phyloP scores from a whole-genome alignment of 2,113 vertebrate species.

The Amazona guildingii region DNA sequence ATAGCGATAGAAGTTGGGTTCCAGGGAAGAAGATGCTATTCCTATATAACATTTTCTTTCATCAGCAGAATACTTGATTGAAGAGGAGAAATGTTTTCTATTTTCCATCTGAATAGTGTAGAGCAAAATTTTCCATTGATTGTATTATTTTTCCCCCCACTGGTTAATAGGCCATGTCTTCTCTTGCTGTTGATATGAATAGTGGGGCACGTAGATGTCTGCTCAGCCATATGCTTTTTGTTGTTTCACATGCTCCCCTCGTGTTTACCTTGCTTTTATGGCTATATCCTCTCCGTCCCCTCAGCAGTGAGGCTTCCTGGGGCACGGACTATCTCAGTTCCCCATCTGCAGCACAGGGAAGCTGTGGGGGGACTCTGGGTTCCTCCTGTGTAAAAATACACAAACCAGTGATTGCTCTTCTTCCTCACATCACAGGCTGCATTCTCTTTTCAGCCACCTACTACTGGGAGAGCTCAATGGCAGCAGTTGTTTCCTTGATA shows the following conservation, averaged over 20 bases:
- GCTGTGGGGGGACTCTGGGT: neutral
- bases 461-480: neutral
- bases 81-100: neutral
- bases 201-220: neutral
- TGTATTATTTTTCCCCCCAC: neutral
- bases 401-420: neutral
- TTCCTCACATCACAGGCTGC: conserved; percentile 14
- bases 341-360: conserved; percentile 17
- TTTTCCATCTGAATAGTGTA: neutral
- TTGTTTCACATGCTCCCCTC: conserved; percentile 9
- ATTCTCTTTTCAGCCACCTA: conserved; percentile 13
- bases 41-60: neutral
- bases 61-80: neutral
- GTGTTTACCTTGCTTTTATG: conserved; percentile 56
- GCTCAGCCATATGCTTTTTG: neutral
- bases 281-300: neutral
- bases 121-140: neutral
- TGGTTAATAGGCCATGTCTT: neutral
- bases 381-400: conserved; percentile 54
- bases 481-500: conserved; percentile 52
- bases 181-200: neutral
- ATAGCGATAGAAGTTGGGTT: neutral
- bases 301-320: conserved; percentile 22
- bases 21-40: neutral
- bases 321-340: neutral